phyloP scores from a whole-genome alignment of 2,888 invertebrate genomes.

The Eupeodes luniger region DNA sequence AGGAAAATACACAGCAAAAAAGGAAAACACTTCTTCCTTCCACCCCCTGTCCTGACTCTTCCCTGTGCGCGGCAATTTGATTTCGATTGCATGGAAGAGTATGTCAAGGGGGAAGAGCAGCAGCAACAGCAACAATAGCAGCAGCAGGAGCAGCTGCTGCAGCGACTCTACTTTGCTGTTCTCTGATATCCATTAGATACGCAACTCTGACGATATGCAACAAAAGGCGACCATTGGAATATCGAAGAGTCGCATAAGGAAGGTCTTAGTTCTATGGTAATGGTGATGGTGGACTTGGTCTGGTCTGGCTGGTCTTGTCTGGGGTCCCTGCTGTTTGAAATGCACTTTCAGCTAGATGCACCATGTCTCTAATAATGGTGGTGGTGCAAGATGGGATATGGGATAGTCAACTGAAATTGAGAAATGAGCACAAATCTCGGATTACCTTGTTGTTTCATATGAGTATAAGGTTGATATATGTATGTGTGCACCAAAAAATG shows the following conservation, averaged over 20 bases:
- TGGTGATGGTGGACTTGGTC: not conserved
- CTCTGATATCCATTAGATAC: constrained; percentile 62
- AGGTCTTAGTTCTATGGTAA: constrained; percentile 13
- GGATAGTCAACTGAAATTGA: constrained; percentile 53
- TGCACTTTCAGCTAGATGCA: constrained; percentile 62
- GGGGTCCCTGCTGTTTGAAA: constrained; percentile 56
- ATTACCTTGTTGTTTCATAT: constrained; percentile 50
- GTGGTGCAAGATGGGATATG: constrained; percentile 32
- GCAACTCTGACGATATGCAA: constrained; percentile 61
- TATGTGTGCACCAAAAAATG: constrained; percentile 13
- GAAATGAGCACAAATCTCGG: constrained; percentile 62
- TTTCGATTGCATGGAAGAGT: not conserved
- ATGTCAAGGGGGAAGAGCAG: constrained; percentile 8
- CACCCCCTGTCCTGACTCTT: not conserved
- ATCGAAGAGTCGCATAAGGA: constrained; percentile 8
- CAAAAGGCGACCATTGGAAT: constrained; percentile 20
- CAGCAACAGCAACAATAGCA: constrained; percentile 65
- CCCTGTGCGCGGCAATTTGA: constrained; percentile 30
- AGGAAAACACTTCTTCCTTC: constrained; percentile 15
- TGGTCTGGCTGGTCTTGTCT: not conserved
- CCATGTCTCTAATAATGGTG: constrained; percentile 11
- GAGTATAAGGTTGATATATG: constrained; percentile 22
- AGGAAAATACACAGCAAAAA: constrained; percentile 14
- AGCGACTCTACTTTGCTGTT: constrained; percentile 50
- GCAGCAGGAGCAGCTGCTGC: constrained; percentile 64